Percentiles rank a stretch among this genome's conserved stretches.
phyloP scores from a whole-genome alignment of 2,113 vertebrate genomes.

The Cromileptes altivelis region DNA sequence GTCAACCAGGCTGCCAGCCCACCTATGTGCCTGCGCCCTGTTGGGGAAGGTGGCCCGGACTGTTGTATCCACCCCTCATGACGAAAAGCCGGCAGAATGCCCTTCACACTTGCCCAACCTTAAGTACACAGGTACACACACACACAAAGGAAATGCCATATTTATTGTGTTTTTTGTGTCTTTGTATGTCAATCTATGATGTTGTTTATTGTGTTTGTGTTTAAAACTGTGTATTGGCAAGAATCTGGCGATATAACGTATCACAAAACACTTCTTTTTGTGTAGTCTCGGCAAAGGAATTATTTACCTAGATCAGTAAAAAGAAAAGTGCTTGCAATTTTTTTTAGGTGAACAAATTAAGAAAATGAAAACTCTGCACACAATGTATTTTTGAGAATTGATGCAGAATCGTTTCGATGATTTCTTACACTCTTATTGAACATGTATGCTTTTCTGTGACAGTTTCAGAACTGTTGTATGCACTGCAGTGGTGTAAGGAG shows the following conservation, averaged over 20 bases:
- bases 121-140: constrained; percentile 70
- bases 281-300: too few relatives aligned
- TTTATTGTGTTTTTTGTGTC: too few relatives aligned
- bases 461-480: constrained; percentile 93
- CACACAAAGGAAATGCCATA: neutral
- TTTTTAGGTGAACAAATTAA: too few relatives aligned
- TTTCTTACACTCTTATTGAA: neutral
- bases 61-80: constrained; percentile 69
- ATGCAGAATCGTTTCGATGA: neutral
- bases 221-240: too few relatives aligned
- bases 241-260: too few relatives aligned
- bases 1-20: constrained; percentile 86
- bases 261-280: too few relatives aligned
- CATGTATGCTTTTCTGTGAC: constrained; percentile 32
- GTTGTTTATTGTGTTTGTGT: neutral
- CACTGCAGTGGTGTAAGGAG: constrained; percentile 95
- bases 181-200: neutral
- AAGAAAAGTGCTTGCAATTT: too few relatives aligned
- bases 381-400: too few relatives aligned
- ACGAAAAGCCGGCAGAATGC: constrained; percentile 53
- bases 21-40: constrained; percentile 90
- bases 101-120: constrained; percentile 52
- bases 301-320: too few relatives aligned
- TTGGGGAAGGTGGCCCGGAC: constrained; percentile 86
- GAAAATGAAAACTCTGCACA: too few relatives aligned